These are phyloP conservation scores for Crypturellus undulatus DNA, from an alignment of 2,113 vertebrate species.

Conservation along the genomic window DNA sequence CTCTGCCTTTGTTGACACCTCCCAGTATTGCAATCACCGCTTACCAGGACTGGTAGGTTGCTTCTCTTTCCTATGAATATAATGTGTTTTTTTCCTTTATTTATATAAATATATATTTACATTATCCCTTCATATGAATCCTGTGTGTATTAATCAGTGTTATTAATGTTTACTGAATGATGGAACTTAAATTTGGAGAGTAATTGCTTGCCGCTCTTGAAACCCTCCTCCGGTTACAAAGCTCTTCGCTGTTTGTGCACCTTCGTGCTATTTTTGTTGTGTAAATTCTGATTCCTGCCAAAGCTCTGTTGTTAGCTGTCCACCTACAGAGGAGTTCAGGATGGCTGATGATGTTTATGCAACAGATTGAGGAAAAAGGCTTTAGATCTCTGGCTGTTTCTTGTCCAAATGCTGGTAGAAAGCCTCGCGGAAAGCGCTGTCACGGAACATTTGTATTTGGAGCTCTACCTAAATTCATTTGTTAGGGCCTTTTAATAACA, in stretches of 20 bases:
- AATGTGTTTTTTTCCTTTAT: accelerated
- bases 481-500: neutral
- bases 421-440: neutral
- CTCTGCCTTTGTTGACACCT: constrained; percentile 82
- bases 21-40: constrained; percentile 94
- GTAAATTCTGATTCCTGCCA: accelerated
- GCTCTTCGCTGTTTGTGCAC: neutral
- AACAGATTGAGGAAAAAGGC: neutral
- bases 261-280: accelerated
- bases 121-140: neutral
- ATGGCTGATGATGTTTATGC: neutral
- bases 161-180: accelerated
- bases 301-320: neutral
- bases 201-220: neutral
- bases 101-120: accelerated
- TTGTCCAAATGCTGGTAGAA: neutral
- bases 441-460: neutral
- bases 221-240: neutral
- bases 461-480: neutral
- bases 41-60: constrained; percentile 88
- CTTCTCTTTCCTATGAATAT: neutral
- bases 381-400: neutral
- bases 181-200: neutral
- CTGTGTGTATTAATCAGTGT: accelerated
- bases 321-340: neutral